These are phyloP conservation scores for Platysternon megacephalum DNA, from an alignment of 2,113 vertebrate species.

Conservation along the genomic window DNA sequence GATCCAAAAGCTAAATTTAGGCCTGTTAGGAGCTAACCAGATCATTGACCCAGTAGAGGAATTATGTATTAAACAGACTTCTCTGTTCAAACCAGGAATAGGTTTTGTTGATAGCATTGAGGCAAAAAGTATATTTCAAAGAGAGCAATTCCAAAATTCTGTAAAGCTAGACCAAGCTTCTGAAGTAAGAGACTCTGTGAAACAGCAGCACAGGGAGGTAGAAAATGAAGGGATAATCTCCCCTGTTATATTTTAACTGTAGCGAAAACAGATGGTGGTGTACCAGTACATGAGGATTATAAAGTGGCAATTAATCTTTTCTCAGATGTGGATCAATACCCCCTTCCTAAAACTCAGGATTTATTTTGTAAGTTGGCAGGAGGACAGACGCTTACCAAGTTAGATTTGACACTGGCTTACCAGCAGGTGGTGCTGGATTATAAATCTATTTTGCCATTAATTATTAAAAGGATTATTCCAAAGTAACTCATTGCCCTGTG, in stretches of 20 bases:
- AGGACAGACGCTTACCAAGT: background rate
- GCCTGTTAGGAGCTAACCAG: rapidly evolving
- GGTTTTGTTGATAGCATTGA: background rate
- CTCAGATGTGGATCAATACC: slow-evolving; percentile 26
- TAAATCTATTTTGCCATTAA: background rate
- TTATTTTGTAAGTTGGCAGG: rapidly evolving
- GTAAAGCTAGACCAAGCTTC: background rate
- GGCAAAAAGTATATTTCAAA: background rate
- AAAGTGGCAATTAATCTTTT: slow-evolving; percentile 58
- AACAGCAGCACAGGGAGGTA: background rate
- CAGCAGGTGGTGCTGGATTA: slow-evolving; percentile 30
- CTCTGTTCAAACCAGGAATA: background rate
- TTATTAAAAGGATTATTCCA: slow-evolving; percentile 7
- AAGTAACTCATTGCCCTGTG: background rate
- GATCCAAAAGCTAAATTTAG: background rate
- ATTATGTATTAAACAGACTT: background rate
- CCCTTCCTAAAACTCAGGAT: background rate
- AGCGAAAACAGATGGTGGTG: slow-evolving; percentile 41
- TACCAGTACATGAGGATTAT: slow-evolving; percentile 46
- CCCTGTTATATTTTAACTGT: background rate
- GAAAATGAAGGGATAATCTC: slow-evolving; percentile 27
- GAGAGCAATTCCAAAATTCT: background rate
- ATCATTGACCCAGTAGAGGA: rapidly evolving
- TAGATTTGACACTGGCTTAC: background rate
- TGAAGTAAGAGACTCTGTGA: background rate